These are phyloP conservation scores for Pocillopora meandrina DNA, from an alignment of 92 coral and sea anemone genomes.

Conservation along the genomic window DNA sequence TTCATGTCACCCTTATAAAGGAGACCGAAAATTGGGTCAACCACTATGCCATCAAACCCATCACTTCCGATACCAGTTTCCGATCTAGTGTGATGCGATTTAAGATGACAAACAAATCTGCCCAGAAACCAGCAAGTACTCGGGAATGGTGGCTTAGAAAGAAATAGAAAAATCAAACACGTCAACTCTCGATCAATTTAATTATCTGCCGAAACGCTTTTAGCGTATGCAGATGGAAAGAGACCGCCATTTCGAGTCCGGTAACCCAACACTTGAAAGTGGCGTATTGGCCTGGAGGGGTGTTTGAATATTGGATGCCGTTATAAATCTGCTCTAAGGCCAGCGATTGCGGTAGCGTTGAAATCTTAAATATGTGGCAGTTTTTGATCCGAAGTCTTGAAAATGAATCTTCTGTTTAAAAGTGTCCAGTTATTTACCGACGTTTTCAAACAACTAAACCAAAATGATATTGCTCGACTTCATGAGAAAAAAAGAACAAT, in stretches of 20 bases:
- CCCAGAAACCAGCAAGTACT: slow-evolving; percentile 16
- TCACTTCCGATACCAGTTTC: slow-evolving; percentile 38
- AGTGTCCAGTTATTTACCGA: slow-evolving; percentile 16
- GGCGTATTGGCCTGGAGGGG: slow-evolving; percentile 42
- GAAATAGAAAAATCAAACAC: slow-evolving; percentile 14
- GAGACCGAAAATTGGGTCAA: slow-evolving; percentile 15
- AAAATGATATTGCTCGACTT: slow-evolving; percentile 48
- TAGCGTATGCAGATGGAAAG: not conserved
- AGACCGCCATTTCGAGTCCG: slow-evolving; percentile 11
- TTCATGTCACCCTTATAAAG: slow-evolving; percentile 1
- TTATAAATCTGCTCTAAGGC: not conserved
- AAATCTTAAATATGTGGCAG: not conserved
- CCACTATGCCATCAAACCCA: slow-evolving; percentile 32
- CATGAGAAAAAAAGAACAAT: slow-evolving; percentile 47
- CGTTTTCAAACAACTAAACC: slow-evolving; percentile 20
- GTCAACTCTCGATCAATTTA: slow-evolving; percentile 29
- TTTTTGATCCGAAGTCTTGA: not conserved
- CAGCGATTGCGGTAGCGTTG: not conserved
- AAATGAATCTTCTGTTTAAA: not conserved
- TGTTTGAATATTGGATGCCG: slow-evolving; percentile 18
- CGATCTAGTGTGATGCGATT: slow-evolving; percentile 39
- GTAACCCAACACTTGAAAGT: slow-evolving; percentile 34
- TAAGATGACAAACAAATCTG: slow-evolving; percentile 23
- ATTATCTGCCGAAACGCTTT: slow-evolving; percentile 23
- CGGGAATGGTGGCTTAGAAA: not conserved